Percentiles rank a stretch among this genome's conserved stretches.
Evolutionary conservation across 2,888 invertebrate species (phyloP).

Genomic region (Tricholauxania praeusta): DNA sequence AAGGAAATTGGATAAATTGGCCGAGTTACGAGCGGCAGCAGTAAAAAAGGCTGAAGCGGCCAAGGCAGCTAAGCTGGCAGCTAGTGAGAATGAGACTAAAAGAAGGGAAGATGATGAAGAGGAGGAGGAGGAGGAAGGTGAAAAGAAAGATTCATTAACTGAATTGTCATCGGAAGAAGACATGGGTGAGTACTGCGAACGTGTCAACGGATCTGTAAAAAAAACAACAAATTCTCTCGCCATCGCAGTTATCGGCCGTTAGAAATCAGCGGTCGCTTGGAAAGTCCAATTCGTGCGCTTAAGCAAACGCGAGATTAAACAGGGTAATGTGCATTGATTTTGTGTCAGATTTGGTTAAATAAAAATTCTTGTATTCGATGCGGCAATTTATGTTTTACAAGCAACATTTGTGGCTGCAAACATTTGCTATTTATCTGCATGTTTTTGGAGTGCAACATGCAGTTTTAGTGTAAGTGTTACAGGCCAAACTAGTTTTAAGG

Average conservation of each 20-base stretch:
- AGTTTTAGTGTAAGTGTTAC: too few species aligned
- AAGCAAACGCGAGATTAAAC: too few species aligned
- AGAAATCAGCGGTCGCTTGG: neutral
- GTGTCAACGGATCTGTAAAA: neutral
- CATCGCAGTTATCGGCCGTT: conserved; percentile 18
- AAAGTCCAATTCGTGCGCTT: neutral
- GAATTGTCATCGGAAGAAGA: conserved; percentile 43
- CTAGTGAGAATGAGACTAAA: conserved; percentile 13
- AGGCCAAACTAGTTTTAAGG: too few species aligned
- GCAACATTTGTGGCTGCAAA: too few species aligned
- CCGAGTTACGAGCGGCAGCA: conserved; percentile 45
- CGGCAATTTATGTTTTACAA: too few species aligned
- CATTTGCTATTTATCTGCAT: too few species aligned
- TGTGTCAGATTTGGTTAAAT: too few species aligned
- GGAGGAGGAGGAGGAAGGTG: conserved; percentile 47
- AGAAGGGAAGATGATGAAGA: conserved; percentile 36
- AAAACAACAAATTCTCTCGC: conserved; percentile 12
- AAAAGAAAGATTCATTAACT: conserved; percentile 38
- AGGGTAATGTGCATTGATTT: too few species aligned
- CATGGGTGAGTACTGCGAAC: conserved; percentile 46
- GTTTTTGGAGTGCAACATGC: too few species aligned
- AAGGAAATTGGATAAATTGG: conserved; percentile 51
- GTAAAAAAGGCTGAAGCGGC: conserved; percentile 35
- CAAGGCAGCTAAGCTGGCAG: conserved; percentile 41
- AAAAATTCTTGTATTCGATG: too few species aligned